phyloP scores from a whole-genome alignment of 2,888 invertebrate genomes.

The Tiliacea aurago region DNA sequence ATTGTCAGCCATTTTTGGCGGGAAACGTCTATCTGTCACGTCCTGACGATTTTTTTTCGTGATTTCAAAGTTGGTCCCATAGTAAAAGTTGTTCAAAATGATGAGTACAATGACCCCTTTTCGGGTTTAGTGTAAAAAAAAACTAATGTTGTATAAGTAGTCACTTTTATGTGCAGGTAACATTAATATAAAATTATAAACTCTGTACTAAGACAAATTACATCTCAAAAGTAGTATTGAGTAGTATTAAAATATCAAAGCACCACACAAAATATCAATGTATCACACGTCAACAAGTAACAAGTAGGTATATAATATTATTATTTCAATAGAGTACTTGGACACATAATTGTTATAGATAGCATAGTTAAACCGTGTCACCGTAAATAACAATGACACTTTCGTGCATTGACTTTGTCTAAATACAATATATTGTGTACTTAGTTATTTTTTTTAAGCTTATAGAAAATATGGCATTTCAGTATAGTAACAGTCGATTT shows the following conservation, averaged over 20 bases:
- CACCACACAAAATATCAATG: no score
- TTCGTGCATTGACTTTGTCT: neutral
- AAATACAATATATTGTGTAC: conserved; percentile 21
- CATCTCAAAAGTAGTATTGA: neutral
- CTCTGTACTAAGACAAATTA: conserved; percentile 8
- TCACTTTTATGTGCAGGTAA: neutral
- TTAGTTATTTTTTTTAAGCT: neutral
- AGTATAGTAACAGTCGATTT: conserved; percentile 1
- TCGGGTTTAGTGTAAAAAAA: no score
- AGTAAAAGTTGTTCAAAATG: no score
- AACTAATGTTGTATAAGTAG: no score
- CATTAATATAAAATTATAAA: conserved; percentile 3
- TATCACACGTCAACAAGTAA: no score
- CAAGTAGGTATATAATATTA: neutral
- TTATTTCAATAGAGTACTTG: conserved; percentile 13
- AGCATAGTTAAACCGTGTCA: neutral
- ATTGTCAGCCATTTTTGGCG: no score
- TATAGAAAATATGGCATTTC: conserved; percentile 43
- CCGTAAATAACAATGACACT: neutral
- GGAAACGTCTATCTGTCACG: no score
- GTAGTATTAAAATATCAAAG: neutral
- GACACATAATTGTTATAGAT: neutral
- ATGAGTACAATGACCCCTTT: no score
- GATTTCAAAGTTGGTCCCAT: no score
- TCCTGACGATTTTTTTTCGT: no score